These are phyloP conservation scores for Leptodactylus fuscus DNA, from an alignment of 2,113 vertebrate genomes.

Conservation along the genomic window DNA sequence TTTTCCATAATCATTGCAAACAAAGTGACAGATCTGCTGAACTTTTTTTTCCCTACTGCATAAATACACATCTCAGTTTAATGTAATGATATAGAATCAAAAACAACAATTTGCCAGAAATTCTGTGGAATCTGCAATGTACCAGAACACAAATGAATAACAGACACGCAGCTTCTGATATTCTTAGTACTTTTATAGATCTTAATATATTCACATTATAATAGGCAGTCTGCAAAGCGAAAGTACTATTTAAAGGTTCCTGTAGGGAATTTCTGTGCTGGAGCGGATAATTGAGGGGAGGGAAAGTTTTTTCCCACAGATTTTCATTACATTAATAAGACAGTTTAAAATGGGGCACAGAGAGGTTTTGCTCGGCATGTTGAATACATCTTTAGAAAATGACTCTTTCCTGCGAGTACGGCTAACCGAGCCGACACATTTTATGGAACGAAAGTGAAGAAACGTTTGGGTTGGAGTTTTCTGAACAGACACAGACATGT, in stretches of 20 bases:
- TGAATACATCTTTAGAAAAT: constrained; percentile 30
- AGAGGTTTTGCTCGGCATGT: constrained; percentile 28
- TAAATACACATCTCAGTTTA: constrained; percentile 8
- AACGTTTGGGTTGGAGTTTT: background rate
- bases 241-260: constrained; percentile 55
- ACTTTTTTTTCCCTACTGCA: background rate
- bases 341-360: constrained; percentile 49
- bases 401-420: constrained; percentile 16
- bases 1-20: background rate
- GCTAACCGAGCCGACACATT: background rate
- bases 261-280: constrained; percentile 57
- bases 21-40: background rate
- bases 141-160: constrained; percentile 18
- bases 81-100: constrained; percentile 30
- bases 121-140: constrained; percentile 18
- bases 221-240: constrained; percentile 48
- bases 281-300: constrained; percentile 56
- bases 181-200: constrained; percentile 40
- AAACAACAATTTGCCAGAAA: constrained; percentile 22
- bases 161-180: constrained; percentile 25
- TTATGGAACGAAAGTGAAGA: background rate
- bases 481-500: too few species aligned
- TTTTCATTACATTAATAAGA: constrained; percentile 59
- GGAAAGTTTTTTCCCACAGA: constrained; percentile 48
- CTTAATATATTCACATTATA: constrained; percentile 53